Evolutionary conservation across 2,113 vertebrate genomes (phyloP).

Genomic region (Antechinus flavipes): DNA sequence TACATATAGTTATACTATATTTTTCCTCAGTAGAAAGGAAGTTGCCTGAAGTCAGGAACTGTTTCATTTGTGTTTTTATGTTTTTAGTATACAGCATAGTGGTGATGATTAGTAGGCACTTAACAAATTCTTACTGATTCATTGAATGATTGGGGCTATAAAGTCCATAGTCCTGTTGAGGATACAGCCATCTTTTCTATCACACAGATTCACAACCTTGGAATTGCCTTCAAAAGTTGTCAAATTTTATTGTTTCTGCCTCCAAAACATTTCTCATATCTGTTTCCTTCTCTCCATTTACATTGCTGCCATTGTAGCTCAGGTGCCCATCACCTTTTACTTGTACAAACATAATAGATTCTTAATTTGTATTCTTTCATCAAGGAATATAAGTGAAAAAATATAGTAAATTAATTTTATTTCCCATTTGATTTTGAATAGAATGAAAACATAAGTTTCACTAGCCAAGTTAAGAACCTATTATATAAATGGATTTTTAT

Average conservation of each 20-base stretch:
- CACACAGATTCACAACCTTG: not conserved
- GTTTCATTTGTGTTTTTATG: not conserved
- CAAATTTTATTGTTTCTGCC: not conserved
- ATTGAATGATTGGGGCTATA: not conserved
- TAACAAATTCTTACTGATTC: not conserved
- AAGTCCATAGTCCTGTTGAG: not conserved
- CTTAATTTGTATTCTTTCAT: constrained; percentile 14
- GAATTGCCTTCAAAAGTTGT: not conserved
- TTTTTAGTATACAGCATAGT: not conserved
- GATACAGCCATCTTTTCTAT: not conserved
- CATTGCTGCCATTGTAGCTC: not conserved
- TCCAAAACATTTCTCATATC: not conserved
- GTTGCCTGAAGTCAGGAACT: not conserved
- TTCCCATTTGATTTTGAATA: constrained; percentile 42
- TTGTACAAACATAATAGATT: not conserved
- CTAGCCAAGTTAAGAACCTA: not conserved
- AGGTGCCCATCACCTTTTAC: not conserved
- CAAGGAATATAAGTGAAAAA: constrained; percentile 38
- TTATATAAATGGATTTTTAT: constrained; percentile 2
- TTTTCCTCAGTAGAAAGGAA: not conserved
- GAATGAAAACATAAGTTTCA: not conserved
- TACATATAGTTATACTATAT: not conserved
- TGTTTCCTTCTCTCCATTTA: not conserved
- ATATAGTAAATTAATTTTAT: not conserved
- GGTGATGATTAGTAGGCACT: not conserved